Base-by-base conservation (phyloP, 2,113 vertebrate species). In the Platichthys stellatus region DNA sequence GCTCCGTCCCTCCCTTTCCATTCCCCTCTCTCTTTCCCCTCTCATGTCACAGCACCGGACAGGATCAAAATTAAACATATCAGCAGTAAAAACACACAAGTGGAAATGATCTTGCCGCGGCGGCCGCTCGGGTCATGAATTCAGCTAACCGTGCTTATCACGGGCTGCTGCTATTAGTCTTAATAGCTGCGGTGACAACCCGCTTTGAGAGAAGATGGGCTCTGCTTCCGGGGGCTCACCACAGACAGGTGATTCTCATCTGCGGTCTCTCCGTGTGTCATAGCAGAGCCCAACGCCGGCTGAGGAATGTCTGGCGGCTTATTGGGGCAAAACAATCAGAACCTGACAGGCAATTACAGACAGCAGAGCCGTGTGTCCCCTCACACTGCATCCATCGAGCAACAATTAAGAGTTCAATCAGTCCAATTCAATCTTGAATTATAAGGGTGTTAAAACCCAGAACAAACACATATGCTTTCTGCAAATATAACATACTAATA, bases 11-110 rank as follows among this genome's bases (percentile, higher is more conserved):
- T 89, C 74, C 43, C 63, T 82, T 76, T 80, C 79, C 84, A 63
- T 74, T 65, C 75, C 18, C 15, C 67, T 75, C 67, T 53, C 65
- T 56, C 26, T 59, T 85, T 71, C 70, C 17, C 14, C 61, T 84
- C 72, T 51, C n/a, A 40, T 86, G 84, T 84, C 88, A 86, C 70
- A 74, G 82, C 63, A 35, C 74, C 13, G 70, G 86, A 84, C 85
- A 66, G 83, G 81, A 85, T 90, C 67, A 87, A 90, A 92, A 92
- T 87, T 76, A 88, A 88, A 86, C 56, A 76, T 89, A 87, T 92
- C 89, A 91, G 86, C 92, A 91, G 84, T 90, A 91, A 91, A 91
- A 92, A 92, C 86, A 92, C 85, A 90, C 89, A 89, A 84, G 85
- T 83, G 83, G 87, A 91, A 90, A 92, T 82, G 85, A 89, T 90